These are phyloP conservation scores for Blera fallax DNA, from an alignment of 2,888 invertebrate species.

Conservation along the genomic window DNA sequence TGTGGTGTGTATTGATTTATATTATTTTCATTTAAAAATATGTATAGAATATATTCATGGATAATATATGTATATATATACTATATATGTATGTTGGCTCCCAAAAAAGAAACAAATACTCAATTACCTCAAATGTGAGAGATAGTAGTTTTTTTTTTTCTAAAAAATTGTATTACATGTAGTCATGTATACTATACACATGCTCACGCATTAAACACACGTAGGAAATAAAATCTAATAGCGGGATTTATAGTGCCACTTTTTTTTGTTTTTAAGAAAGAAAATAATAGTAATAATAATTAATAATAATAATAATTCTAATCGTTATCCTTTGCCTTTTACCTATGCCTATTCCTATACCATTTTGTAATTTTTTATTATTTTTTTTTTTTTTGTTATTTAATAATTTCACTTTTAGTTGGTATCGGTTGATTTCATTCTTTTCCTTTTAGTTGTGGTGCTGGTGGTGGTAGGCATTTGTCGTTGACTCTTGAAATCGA, in stretches of 20 bases:
- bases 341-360: background rate
- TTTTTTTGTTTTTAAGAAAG: too few species aligned
- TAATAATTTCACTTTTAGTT: slow-evolving; percentile 14
- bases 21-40: background rate
- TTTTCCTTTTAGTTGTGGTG: slow-evolving; percentile 41
- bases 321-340: background rate
- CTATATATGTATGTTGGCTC: slow-evolving; percentile 22
- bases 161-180: background rate
- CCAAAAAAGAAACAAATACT: slow-evolving; percentile 18
- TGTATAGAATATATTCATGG: slow-evolving; percentile 20
- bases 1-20: background rate
- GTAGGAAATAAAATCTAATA: slow-evolving; percentile 24
- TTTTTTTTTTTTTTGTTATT: background rate
- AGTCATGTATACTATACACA: slow-evolving; percentile 6
- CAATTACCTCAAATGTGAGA: slow-evolving; percentile 4
- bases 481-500: slow-evolving; percentile 73
- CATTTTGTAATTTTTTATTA: slow-evolving; percentile 15
- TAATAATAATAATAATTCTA: background rate
- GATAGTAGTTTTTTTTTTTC: too few species aligned
- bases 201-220: slow-evolving; percentile 29
- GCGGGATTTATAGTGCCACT: background rate
- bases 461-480: slow-evolving; percentile 19
- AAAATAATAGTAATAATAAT: too few species aligned
- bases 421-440: slow-evolving; percentile 40
- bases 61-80: slow-evolving; percentile 14